Conservation (phyloP, 2,113 vertebrate species). For the Halichoerus grypus region DNA sequence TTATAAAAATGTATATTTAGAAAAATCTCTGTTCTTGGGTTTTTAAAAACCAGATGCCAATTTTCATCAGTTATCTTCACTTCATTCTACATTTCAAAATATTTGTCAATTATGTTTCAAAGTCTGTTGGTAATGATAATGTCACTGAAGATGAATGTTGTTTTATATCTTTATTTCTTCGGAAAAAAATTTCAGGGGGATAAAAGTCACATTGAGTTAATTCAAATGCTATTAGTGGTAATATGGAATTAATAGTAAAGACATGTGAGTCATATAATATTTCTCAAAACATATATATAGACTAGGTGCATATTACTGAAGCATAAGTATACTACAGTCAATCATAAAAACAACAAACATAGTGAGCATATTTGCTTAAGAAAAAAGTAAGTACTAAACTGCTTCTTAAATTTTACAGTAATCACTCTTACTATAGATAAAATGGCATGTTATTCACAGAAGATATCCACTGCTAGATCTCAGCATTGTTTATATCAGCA, state of each 20-base stretch:
- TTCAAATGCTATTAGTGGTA: background rate
- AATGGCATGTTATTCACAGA: background rate
- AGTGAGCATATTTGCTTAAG: background rate
- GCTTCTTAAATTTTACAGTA: background rate
- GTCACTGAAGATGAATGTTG: background rate
- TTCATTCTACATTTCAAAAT: background rate
- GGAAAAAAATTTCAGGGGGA: background rate
- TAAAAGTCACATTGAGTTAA: conserved; percentile 23
- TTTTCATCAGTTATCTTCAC: background rate
- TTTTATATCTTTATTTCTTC: background rate
- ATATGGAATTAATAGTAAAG: background rate
- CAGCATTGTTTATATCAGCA: background rate
- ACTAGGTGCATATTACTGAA: background rate
- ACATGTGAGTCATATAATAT: background rate
- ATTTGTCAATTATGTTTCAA: background rate
- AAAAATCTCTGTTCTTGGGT: background rate
- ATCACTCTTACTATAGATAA: background rate
- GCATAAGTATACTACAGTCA: background rate
- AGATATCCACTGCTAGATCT: background rate
- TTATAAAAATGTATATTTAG: background rate
- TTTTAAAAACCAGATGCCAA: background rate
- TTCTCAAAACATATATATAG: conserved; percentile 1
- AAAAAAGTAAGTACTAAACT: background rate
- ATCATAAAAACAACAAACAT: background rate
- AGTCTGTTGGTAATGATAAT: background rate